A percentile compares a stretch with the other conserved stretches of the same genome.
Evolutionary conservation across 1,140 invertebrate species (phyloP).

Genomic region (Bombus fervidus): DNA sequence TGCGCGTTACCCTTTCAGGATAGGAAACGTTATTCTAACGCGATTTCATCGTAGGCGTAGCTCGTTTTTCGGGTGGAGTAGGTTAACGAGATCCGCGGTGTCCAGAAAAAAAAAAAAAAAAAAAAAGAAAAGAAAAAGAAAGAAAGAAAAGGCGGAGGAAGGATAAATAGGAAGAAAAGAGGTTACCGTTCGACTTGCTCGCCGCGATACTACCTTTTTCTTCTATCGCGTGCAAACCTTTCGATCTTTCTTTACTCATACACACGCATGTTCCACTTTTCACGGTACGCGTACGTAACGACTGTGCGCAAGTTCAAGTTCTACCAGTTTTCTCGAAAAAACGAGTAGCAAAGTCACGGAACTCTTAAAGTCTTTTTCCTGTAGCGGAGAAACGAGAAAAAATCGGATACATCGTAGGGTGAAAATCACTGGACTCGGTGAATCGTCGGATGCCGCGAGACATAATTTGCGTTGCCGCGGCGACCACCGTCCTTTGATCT

Average conservation of each 20-base stretch:
- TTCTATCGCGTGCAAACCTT: not conserved
- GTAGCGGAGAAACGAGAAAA: not conserved
- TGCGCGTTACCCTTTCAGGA: too few relatives aligned
- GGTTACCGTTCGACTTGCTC: not conserved
- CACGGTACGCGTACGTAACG: not conserved
- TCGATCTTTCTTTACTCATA: not conserved
- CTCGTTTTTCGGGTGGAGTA: not conserved
- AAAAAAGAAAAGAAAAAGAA: rapidly evolving
- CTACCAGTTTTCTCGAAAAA: constrained; percentile 18
- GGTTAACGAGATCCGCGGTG: not conserved
- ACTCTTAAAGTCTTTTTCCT: too few relatives aligned
- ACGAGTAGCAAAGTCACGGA: not conserved
- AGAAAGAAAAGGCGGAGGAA: not conserved
- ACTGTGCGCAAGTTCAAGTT: not conserved
- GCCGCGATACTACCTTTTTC: not conserved
- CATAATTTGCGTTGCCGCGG: constrained; percentile 22
- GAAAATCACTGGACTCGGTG: constrained; percentile 21
- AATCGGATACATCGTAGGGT: not conserved
- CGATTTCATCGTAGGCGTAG: not conserved
- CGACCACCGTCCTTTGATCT: constrained; percentile 40
- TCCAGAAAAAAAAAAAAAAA: not conserved
- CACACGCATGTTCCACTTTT: not conserved
- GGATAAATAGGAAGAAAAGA: not conserved
- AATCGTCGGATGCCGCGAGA: not conserved
- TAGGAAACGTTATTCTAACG: not conserved